phyloP scores from a whole-genome alignment of 2,113 vertebrate genomes.

The Agapornis roseicollis region DNA sequence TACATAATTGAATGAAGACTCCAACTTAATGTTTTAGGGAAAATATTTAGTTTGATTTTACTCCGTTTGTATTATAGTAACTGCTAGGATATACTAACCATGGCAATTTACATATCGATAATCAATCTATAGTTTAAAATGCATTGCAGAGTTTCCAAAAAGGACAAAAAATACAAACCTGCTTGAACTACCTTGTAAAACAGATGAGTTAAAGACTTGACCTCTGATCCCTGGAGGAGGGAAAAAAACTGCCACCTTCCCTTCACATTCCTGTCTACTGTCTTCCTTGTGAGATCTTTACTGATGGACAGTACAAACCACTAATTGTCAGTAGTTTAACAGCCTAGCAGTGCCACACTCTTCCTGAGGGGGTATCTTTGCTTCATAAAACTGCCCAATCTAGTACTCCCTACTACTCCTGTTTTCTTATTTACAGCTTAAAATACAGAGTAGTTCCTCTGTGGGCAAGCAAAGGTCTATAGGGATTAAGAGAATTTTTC shows the following conservation, averaged over 20 bases:
- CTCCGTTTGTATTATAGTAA: background rate
- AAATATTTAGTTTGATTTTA: background rate
- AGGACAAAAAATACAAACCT: fast-evolving
- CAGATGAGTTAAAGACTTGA: background rate
- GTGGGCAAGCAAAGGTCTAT: background rate
- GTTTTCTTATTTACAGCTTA: constrained; percentile 41
- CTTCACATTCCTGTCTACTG: background rate
- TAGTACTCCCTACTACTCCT: constrained; percentile 22
- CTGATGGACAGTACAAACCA: background rate
- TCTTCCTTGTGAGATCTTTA: background rate
- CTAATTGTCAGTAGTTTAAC: background rate
- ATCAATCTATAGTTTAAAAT: background rate
- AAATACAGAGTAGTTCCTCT: constrained; percentile 43
- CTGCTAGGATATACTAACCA: background rate
- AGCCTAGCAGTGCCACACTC: background rate
- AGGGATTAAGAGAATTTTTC: background rate
- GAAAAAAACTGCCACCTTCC: background rate
- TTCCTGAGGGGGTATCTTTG: background rate
- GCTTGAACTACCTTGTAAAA: background rate
- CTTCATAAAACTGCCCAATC: constrained; percentile 13
- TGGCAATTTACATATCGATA: background rate
- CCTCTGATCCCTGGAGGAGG: fast-evolving
- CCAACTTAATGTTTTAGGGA: background rate
- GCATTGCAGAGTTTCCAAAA: background rate
- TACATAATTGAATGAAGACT: background rate